These are phyloP conservation scores for Orthonevra nobilis DNA, from an alignment of 2,888 invertebrate species.

Conservation along the genomic window DNA sequence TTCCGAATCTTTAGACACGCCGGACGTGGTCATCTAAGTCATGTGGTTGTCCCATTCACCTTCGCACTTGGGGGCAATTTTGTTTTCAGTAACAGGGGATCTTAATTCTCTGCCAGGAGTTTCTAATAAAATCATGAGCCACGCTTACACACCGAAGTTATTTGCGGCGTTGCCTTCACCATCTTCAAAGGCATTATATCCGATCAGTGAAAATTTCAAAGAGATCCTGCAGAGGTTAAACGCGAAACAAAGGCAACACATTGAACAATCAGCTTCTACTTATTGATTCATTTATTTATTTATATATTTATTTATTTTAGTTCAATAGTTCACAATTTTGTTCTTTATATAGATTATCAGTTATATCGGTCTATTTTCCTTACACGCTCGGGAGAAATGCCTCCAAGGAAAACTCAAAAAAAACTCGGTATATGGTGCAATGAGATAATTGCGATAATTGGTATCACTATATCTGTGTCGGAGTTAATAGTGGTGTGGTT, in stretches of 20 bases:
- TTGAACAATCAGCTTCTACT: no score
- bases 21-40: not conserved
- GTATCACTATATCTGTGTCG: no score
- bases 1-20: slow-evolving; percentile 3
- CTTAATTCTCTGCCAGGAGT: not conserved
- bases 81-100: not conserved
- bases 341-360: no score
- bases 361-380: no score
- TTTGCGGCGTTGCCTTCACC: no score
- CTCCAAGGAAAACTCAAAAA: no score
- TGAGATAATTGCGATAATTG: no score
- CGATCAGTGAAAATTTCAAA: not conserved
- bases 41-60: not conserved
- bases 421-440: no score
- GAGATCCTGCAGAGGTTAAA: not conserved
- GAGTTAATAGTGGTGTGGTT: slow-evolving; percentile 28
- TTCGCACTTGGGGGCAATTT: not conserved
- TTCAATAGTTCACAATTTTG: no score
- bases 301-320: no score
- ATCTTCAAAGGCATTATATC: not conserved
- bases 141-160: not conserved
- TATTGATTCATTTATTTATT: no score
- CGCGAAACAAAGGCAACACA: not conserved
- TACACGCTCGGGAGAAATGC: no score
- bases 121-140: not conserved